Percentiles rank a stretch among this genome's conserved stretches.
Conservation (phyloP, 1,140 invertebrate genomes). For the Drosophila eugracilis region DNA sequence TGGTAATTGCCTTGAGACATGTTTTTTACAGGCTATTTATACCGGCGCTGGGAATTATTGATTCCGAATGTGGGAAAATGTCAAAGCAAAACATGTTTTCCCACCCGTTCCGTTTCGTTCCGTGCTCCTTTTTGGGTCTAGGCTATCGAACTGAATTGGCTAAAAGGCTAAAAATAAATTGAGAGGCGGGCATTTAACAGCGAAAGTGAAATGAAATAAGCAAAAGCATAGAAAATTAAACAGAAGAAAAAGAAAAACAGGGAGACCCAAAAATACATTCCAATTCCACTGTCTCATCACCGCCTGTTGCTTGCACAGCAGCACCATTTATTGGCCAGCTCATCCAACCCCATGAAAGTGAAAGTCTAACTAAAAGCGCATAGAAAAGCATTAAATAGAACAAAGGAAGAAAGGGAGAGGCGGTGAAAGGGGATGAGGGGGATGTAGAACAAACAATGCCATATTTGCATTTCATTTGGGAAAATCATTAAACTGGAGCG, state of each 20-base stretch:
- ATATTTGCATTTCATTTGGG: slow-evolving; percentile 40
- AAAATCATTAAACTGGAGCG: not conserved
- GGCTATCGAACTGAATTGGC: slow-evolving; percentile 24
- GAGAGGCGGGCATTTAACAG: slow-evolving; percentile 4
- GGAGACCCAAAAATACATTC: slow-evolving; percentile 25
- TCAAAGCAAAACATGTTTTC: slow-evolving; percentile 7
- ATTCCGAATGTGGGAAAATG: slow-evolving; percentile 22
- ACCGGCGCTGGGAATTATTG: slow-evolving; percentile 26
- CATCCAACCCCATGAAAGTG: slow-evolving; percentile 5
- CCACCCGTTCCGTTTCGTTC: slow-evolving; percentile 2
- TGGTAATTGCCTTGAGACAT: slow-evolving; percentile 39
- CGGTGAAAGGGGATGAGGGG: not conserved
- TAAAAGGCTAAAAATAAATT: slow-evolving; percentile 46
- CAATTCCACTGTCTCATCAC: slow-evolving; percentile 13
- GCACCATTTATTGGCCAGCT: slow-evolving; percentile 5
- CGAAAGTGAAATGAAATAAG: slow-evolving; percentile 37
- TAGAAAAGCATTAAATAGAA: slow-evolving; percentile 11
- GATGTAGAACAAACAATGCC: slow-evolving; percentile 6
- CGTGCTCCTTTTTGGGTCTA: slow-evolving; percentile 37
- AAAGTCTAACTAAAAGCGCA: slow-evolving; percentile 17
- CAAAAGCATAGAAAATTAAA: not conserved
- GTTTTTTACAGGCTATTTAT: slow-evolving; percentile 24
- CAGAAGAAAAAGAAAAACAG: not conserved
- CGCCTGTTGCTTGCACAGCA: slow-evolving; percentile 29
- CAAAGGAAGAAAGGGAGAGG: not conserved